Evolutionary conservation across 1,140 invertebrate species (phyloP), one percentile per base, ranked within the genome.

Genomic region (Brachionus asplanchnoidis): DNA sequence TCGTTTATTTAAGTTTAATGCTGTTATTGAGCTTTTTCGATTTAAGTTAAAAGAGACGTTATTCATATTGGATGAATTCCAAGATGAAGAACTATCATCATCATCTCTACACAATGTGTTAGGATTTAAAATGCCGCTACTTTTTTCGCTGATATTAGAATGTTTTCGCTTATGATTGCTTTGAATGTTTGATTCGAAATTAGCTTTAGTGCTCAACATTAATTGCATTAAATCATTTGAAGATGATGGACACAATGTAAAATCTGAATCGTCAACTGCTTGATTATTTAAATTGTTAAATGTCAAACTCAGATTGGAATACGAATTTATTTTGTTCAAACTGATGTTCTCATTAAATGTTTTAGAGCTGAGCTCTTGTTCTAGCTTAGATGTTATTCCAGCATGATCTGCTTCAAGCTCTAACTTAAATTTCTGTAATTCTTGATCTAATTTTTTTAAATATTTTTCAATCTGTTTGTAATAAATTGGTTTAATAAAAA

Each of bases 331-430:
- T 79, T 56, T 60, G 11, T 56, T 56, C 5, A 80, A 65, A 20
- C 36, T 84, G 26, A 68, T 17, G 4, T 56, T 66, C 46, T 50
- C 82, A 66, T 70, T 84, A 11, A 82, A 32, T 0, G 79, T 66
- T 42, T 65, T 60, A 6, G 79, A 82, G 12, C 40, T 82, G 6
- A 82, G 12, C 12, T 44, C 53, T 90, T 97, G 97, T 89, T 99
- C 97, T 85, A 99, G 89, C 42, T 97, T 92, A 91, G 98, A 96
- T 11, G 97, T 99, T 65, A 99, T 98, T 17, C 97, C 97, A 86
- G 96, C 95, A 91, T 98, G 96, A 89, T 98, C 97, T 28, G 96
- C 96, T 91, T 99, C 97, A 56, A 99, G 88, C 91, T 99, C 97
- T 92, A 97, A 95, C 91, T 98, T 98, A 89, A 99, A 99, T 89